A percentile compares a stretch with the other conserved stretches of the same genome.
Evolutionary conservation across 2,888 invertebrate species (phyloP).

Genomic region (Scaeva pyrastri): DNA sequence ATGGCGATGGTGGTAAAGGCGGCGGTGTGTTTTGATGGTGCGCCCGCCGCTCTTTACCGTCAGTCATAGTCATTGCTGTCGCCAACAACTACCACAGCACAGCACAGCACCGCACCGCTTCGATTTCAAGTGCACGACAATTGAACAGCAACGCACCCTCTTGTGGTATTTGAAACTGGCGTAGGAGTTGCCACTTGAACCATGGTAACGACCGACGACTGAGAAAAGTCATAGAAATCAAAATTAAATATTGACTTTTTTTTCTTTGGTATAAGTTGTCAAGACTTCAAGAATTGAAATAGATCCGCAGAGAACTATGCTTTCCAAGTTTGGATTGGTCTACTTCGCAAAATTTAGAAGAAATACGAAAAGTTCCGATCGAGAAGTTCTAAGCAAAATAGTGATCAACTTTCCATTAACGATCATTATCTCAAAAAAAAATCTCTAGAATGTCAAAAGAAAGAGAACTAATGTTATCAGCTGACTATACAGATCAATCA

Average conservation of each 20-base stretch:
- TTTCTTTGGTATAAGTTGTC: constrained; percentile 1
- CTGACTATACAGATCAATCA: constrained; percentile 68
- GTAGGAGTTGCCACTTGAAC: constrained; percentile 65
- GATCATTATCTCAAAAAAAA: not conserved
- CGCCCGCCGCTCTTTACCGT: not conserved
- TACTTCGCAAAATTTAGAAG: no score
- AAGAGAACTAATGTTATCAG: constrained; percentile 51
- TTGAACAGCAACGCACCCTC: constrained; percentile 58
- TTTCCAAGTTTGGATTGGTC: not conserved
- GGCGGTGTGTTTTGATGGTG: constrained; percentile 54
- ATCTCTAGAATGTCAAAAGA: constrained; percentile 45
- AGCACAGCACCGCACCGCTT: not conserved
- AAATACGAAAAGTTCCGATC: no score
- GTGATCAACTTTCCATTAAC: not conserved
- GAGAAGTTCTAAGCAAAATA: no score
- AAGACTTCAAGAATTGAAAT: constrained; percentile 63
- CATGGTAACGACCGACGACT: not conserved
- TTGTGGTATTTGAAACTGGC: constrained; percentile 50
- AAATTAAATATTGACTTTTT: constrained; percentile 48
- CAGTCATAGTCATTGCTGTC: not conserved
- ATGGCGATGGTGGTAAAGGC: constrained; percentile 44
- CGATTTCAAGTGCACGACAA: constrained; percentile 64
- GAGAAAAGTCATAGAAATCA: constrained; percentile 18
- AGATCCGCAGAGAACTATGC: constrained; percentile 40
- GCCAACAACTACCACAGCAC: not conserved